A percentile compares a stretch with the other conserved stretches of the same genome.
Evolutionary conservation across 1,140 invertebrate species (phyloP).

Genomic region (Bombus cullumanus): DNA sequence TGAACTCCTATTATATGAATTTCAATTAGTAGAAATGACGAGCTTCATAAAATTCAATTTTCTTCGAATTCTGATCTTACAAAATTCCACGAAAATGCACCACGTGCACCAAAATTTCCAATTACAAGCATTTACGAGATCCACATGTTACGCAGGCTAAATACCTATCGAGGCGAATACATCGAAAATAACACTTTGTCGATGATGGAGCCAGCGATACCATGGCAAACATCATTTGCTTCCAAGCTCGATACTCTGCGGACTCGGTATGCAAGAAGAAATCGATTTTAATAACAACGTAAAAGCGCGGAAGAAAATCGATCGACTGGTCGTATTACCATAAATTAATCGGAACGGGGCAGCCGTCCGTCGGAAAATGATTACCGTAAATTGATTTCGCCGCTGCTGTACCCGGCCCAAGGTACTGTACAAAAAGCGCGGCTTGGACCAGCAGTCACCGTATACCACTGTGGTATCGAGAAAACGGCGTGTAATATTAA

Average conservation of each 20-base stretch:
- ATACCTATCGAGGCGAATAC: not conserved
- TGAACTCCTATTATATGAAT: not conserved
- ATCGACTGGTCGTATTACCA: conserved; percentile 22
- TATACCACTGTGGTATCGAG: conserved; percentile 8
- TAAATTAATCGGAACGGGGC: conserved; percentile 40
- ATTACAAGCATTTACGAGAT: not conserved
- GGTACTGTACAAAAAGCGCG: not conserved
- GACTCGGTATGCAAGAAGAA: not conserved
- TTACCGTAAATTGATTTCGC: conserved; percentile 48
- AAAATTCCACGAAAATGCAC: not conserved
- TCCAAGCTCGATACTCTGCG: not conserved
- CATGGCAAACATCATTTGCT: not conserved
- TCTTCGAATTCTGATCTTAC: not conserved
- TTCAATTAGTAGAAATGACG: not conserved
- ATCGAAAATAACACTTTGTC: not conserved
- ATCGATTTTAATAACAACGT: conserved; percentile 31
- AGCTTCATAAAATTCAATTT: not conserved
- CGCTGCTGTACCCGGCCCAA: not conserved
- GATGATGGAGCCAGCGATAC: not conserved
- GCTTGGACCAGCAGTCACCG: not conserved
- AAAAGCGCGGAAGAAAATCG: conserved; percentile 18
- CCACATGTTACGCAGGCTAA: not conserved
- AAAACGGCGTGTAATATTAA: conserved; percentile 35
- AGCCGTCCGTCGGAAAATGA: conserved; percentile 23
- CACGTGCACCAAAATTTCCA: not conserved